Evolutionary conservation across 2,888 invertebrate species (phyloP), one percentile per base, ranked within the genome.

Genomic region (Drosophila phalerata): DNA sequence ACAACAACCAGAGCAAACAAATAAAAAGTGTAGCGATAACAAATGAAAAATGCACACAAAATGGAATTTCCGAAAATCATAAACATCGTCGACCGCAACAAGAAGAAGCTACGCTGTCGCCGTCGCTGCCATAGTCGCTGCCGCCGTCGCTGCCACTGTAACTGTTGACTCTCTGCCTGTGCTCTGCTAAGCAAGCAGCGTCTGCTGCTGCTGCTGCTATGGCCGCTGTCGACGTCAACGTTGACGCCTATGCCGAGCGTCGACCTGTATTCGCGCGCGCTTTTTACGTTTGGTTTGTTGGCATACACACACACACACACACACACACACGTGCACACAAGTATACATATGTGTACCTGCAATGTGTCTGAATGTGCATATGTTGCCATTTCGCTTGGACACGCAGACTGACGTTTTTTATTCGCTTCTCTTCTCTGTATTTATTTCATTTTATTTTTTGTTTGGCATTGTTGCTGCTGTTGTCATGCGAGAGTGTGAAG

Each of bases 181-280:
- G 40, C 42, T n/a, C 40, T 53, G 28, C 8, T 28, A 6, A 28
- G 28, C 28, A 28, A 28, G 28, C 28, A 28, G 28, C 3, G 28
- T 28, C 28, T 28, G 37, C n/a, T 15, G 40, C 25, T 47, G 19
- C 57, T 37, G 30, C 9, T 32, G 60, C 28, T 38, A 32, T 22
- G 28, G 52, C 38, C 42, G 43, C 9, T 32, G 40, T 22, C 30
- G 19, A 17, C 48, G 43, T 15, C 22, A 6, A 62, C 70, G 83
- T 56, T 51, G 66, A 67, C 64, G 81, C 58, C 73, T 79, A 51
- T 72, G 74, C 67, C 80, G 84, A 88, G 84, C 84, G 88, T 88
- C 84, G 84, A 84, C 84, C 86, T 88, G 88, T 88, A 84, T 84
- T 88, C 86, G 86, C 88, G 88, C 83, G 84, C 88, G 88, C 86